Base-by-base conservation (phyloP, 2,888 invertebrate genomes). In the Diplolepis rosae region DNA sequence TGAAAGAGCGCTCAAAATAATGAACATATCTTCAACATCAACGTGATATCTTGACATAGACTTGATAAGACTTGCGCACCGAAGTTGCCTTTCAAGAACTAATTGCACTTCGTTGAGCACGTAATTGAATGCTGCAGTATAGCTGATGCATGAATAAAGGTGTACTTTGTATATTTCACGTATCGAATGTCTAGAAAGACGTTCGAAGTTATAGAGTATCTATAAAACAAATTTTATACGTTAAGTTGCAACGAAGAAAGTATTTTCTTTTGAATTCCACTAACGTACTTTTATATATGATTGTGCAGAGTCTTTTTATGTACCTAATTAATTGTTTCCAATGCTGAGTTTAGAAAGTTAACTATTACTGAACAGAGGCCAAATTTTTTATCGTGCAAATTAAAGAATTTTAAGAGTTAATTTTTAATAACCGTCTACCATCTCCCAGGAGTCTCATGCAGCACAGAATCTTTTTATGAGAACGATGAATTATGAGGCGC, bases 401-500 rank as follows among this genome's bases (percentile, higher is more conserved):
- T 52, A 68, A 66, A 61, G 68, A 73, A 70, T 75, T 67, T 51
- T 24, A 35, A 27, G 50, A 75, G 48, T 75, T 69, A 73, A 75
- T 70, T 73, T 75, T 75, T 70, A 70, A 75, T 72, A 73, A 70
- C 50, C 65, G 68, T n/a, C 32, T 15, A 54, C 54, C 67, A 52
- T 68, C 66, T 66, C 70, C 65, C 67, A 50, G 52, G 56, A 68
- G 68, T 72, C 72, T 72, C 70, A 70, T 72, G 66, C 69, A 45
- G 45, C 68, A 67, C 65, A 45, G 69, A 71, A 70, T 72, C 72
- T 77, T 75, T 73, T 73, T 71, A 71, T 65, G 71, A 69, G 68
- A 61, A 65, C 66, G 65, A 61, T 73, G 69, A 75, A 75, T 70
- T 73, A 75, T 66, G 72, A 73, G 73, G 68, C 73, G 71, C 77